These are phyloP conservation scores for Peromyscus polionotus DNA, from an alignment of 2,113 vertebrate species.

Conservation along the genomic window DNA sequence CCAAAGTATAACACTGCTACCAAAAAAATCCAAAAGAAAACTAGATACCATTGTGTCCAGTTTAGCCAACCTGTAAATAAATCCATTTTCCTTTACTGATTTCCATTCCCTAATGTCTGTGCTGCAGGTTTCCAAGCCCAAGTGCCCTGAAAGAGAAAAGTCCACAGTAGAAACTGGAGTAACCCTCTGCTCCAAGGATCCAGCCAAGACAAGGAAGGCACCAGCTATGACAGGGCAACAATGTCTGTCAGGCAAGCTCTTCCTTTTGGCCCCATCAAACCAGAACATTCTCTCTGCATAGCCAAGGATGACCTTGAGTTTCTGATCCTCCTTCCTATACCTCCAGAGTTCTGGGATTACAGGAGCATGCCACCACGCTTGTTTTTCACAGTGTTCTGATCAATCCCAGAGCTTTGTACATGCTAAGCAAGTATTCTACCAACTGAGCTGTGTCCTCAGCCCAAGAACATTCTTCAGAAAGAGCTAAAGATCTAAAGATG, in stretches of 20 bases:
- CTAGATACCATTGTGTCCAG: neutral
- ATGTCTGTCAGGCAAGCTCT: neutral
- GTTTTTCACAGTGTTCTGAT: neutral
- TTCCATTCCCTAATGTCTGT: neutral
- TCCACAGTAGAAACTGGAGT: neutral
- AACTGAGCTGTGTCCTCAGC: neutral
- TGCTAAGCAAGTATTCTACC: neutral
- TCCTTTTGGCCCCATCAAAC: neutral
- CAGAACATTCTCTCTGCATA: neutral
- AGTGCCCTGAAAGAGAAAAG: neutral
- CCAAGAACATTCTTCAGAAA: neutral
- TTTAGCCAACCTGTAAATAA: neutral
- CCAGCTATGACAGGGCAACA: neutral
- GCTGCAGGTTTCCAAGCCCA: neutral
- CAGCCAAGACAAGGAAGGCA: neutral
- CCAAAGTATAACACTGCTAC: neutral
- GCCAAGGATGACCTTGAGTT: neutral
- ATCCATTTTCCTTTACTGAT: neutral
- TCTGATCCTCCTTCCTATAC: neutral
- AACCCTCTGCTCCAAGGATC: neutral
- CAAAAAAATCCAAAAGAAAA: neutral
- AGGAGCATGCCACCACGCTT: neutral
- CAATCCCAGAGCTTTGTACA: neutral
- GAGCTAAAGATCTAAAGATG: neutral
- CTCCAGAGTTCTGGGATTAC: no score